phyloP scores from a whole-genome alignment of 2,113 vertebrate species.

The Mionectes macconnelli region DNA sequence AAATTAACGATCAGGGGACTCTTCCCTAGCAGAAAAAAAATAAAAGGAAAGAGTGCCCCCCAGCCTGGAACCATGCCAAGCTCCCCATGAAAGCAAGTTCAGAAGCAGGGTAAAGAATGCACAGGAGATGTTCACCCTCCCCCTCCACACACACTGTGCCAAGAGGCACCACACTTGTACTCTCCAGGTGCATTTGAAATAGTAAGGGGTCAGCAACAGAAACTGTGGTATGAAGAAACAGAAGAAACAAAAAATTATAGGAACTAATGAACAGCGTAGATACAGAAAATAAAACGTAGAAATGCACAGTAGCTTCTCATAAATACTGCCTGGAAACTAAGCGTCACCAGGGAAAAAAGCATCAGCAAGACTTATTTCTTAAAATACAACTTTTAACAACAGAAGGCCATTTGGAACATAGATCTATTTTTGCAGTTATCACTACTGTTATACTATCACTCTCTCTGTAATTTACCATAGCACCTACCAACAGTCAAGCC shows the following conservation, averaged over 20 bases:
- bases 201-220: background rate
- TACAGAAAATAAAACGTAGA: background rate
- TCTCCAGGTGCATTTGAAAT: background rate
- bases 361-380: conserved; percentile 19
- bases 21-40: background rate
- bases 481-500: background rate
- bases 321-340: conserved; percentile 31
- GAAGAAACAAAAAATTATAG: background rate
- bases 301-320: background rate
- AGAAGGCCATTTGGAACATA: conserved; percentile 9
- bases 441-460: background rate
- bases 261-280: background rate
- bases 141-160: background rate
- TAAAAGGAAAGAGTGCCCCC: background rate
- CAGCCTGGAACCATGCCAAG: background rate
- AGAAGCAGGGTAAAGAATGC: rapidly evolving
- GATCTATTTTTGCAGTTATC: conserved; percentile 26
- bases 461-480: background rate
- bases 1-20: background rate
- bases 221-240: background rate
- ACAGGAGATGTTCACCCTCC: background rate
- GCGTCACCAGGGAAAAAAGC: background rate
- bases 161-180: background rate
- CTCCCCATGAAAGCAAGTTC: background rate
- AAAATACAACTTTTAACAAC: conserved; percentile 34